Evolutionary conservation across 2,888 invertebrate genomes (phyloP).

Genomic region (Pristionchus japonicus): DNA sequence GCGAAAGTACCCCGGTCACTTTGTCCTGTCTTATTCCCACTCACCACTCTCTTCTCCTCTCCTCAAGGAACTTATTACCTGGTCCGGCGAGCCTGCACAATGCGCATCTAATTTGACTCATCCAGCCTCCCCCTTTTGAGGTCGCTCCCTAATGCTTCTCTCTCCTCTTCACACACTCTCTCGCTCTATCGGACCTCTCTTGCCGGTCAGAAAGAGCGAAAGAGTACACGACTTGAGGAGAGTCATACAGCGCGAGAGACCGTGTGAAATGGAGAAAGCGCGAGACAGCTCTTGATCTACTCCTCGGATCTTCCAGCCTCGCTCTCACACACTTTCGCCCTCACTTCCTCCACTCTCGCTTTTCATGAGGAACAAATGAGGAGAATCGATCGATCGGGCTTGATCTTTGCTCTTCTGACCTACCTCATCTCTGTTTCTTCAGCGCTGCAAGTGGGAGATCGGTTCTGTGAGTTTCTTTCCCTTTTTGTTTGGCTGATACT

Average conservation of each 20-base stretch:
- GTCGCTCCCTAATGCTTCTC: too few relatives aligned
- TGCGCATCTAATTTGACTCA: not conserved
- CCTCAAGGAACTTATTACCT: slow-evolving; percentile 39
- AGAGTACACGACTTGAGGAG: too few relatives aligned
- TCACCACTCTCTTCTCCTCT: not conserved
- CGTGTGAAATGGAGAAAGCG: too few relatives aligned
- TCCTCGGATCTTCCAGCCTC: slow-evolving; percentile 6
- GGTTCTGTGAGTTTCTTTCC: not conserved
- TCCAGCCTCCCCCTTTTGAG: not conserved
- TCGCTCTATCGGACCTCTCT: too few relatives aligned
- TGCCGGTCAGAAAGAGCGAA: too few relatives aligned
- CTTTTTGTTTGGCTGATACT: not conserved
- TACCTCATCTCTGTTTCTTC: not conserved
- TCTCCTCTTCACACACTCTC: not conserved
- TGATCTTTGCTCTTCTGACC: not conserved
- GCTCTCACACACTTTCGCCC: not conserved
- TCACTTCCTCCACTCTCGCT: slow-evolving; percentile 6
- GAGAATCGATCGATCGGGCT: not conserved
- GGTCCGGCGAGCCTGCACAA: not conserved
- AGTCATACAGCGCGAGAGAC: too few relatives aligned
- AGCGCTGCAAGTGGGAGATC: not conserved
- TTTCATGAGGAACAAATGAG: not conserved
- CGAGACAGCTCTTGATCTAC: slow-evolving; percentile 24
- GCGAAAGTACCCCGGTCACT: not conserved
- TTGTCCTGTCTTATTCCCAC: not conserved